Evolutionary conservation across 2,888 invertebrate genomes (phyloP).

Genomic region (Nemurella pictetii): DNA sequence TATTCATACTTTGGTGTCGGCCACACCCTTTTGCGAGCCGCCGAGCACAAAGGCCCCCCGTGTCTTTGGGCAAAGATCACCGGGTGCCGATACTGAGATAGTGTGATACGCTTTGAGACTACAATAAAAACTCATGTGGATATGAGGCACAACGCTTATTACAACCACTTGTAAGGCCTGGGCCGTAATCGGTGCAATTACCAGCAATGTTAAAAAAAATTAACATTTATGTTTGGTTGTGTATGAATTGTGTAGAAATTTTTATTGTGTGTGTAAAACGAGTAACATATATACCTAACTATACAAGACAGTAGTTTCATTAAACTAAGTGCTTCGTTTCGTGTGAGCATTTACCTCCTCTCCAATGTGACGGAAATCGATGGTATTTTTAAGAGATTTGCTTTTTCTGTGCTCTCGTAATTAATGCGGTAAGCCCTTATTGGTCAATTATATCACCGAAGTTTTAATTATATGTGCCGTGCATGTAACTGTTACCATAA

Average conservation of each 20-base stretch:
- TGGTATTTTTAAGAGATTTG: neutral
- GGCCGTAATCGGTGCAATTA: neutral
- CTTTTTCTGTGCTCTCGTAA: neutral
- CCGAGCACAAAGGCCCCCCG: neutral
- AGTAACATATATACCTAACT: too few relatives aligned
- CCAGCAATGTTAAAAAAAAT: neutral
- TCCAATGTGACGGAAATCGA: neutral
- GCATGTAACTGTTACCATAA: neutral
- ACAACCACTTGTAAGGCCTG: too few relatives aligned
- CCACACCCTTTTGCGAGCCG: slow-evolving; percentile 6
- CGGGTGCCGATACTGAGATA: neutral
- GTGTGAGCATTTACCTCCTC: too few relatives aligned
- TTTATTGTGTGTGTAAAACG: too few relatives aligned
- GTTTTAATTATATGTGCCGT: neutral
- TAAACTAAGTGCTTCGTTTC: too few relatives aligned
- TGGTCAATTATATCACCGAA: neutral
- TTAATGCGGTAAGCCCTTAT: neutral
- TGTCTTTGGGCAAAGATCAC: neutral
- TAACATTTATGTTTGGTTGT: neutral
- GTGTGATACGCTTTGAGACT: neutral
- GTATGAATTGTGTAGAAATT: too few relatives aligned
- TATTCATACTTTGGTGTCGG: neutral
- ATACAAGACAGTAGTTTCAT: too few relatives aligned
- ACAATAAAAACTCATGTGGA: neutral
- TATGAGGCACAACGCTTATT: too few relatives aligned